Conservation (phyloP, 2,888 invertebrate genomes). For the Meloe dianella region DNA sequence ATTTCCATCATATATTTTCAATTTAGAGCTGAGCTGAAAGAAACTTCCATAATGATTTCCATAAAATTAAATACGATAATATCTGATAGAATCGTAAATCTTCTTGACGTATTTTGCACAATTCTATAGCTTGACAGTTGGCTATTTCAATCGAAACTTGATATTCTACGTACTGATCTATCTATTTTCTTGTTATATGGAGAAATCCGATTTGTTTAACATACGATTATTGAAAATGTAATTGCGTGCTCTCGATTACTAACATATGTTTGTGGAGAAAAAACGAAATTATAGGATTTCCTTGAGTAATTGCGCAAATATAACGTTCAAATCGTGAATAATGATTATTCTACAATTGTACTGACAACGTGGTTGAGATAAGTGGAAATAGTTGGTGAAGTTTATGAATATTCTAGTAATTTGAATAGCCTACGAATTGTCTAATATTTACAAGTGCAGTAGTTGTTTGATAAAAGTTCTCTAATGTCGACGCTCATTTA, state of each 20-base stretch:
- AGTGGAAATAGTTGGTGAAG: background rate
- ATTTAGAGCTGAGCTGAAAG: background rate
- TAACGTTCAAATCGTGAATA: background rate
- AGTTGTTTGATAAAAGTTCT: background rate
- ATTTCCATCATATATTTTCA: conserved; percentile 7
- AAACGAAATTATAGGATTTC: background rate
- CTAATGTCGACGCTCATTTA: background rate
- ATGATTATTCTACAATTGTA: background rate
- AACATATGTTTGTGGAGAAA: no score
- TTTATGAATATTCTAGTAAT: background rate
- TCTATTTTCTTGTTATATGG: no score
- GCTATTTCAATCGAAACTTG: background rate
- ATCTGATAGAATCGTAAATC: conserved; percentile 20
- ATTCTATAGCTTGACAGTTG: background rate
- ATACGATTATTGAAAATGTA: no score
- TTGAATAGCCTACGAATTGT: background rate
- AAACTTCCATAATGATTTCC: background rate
- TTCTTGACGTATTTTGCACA: conserved; percentile 16
- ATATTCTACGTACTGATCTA: background rate
- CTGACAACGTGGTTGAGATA: background rate
- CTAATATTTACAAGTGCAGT: background rate
- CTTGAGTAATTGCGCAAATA: background rate
- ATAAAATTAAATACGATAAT: conserved; percentile 22
- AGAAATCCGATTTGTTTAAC: no score
- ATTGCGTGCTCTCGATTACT: no score